Evolutionary conservation across 2,797 vertebrate species (phyloP).

Genomic region (Lagodon rhomboides): DNA sequence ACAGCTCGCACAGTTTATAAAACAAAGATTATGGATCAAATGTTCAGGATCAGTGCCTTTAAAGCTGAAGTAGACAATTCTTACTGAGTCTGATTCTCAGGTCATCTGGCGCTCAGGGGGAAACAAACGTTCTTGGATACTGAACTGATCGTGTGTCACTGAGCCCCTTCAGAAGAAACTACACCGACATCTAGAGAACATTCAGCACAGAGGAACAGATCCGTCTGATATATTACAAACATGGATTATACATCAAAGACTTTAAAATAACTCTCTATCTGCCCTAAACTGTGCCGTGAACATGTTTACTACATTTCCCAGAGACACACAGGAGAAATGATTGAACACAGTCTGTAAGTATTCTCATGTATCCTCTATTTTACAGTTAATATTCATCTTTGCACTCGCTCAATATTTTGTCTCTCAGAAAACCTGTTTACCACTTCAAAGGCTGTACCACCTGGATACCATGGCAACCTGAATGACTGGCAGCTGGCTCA

Average conservation of each 20-base stretch:
- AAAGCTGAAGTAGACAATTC: too few species aligned
- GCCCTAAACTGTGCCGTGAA: background rate
- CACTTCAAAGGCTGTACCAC: constrained; percentile 31
- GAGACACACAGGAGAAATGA: background rate
- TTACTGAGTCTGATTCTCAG: too few species aligned
- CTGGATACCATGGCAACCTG: constrained; percentile 26
- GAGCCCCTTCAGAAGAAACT: background rate
- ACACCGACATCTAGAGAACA: constrained; percentile 38
- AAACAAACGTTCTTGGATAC: background rate
- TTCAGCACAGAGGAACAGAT: background rate
- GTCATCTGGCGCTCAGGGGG: too few species aligned
- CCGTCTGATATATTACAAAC: background rate
- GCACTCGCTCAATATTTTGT: background rate
- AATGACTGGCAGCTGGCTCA: constrained; percentile 34
- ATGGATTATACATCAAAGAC: too few species aligned
- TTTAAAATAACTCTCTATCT: background rate
- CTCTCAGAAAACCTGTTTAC: background rate
- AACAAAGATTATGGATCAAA: too few species aligned
- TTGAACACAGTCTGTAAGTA: background rate
- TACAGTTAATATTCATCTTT: background rate
- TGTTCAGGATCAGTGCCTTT: background rate
- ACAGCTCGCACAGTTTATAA: too few species aligned
- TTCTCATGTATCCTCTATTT: background rate
- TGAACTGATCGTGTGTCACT: background rate
- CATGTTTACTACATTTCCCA: background rate